phyloP scores from a whole-genome alignment of 2,113 vertebrate species.

The Salvelinus sp. region DNA sequence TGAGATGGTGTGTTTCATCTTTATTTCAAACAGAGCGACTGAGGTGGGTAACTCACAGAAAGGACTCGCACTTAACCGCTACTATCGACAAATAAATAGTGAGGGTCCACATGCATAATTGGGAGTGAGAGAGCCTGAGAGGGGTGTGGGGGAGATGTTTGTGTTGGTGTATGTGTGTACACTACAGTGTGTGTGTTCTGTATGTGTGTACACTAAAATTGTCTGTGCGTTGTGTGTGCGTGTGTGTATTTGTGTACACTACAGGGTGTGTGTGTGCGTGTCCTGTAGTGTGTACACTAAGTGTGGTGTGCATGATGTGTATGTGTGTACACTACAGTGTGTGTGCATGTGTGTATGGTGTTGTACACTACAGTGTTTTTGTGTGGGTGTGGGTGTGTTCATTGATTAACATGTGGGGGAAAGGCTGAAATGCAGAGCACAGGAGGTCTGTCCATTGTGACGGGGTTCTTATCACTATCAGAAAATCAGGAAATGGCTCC shows the following conservation, averaged over 20 bases:
- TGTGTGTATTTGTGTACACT: not conserved
- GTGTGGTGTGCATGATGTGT: not conserved
- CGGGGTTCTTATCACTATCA: not conserved
- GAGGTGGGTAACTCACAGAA: slow-evolving; percentile 18
- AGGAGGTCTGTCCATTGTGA: not conserved
- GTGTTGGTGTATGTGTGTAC: not conserved
- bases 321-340: not conserved
- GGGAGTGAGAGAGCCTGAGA: slow-evolving; percentile 22
- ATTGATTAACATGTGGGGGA: not conserved
- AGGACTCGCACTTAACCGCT: slow-evolving; percentile 9
- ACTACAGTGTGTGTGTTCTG: too few species aligned
- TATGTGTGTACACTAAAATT: not conserved
- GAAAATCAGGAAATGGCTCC: slow-evolving; percentile 1
- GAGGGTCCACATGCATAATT: slow-evolving; percentile 10
- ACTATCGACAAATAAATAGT: slow-evolving; percentile 2
- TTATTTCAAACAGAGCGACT: not conserved
- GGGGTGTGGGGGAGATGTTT: slow-evolving; percentile 6
- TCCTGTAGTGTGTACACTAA: too few species aligned
- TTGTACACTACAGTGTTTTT: not conserved
- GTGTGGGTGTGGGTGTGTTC: not conserved
- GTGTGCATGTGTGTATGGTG: not conserved
- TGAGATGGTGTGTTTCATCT: not conserved
- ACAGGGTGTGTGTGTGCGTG: not conserved
- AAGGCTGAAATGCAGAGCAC: not conserved
- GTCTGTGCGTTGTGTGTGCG: too few species aligned